Conservation (phyloP, 2,888 invertebrate genomes). For the Ormyrus pomaceus region DNA sequence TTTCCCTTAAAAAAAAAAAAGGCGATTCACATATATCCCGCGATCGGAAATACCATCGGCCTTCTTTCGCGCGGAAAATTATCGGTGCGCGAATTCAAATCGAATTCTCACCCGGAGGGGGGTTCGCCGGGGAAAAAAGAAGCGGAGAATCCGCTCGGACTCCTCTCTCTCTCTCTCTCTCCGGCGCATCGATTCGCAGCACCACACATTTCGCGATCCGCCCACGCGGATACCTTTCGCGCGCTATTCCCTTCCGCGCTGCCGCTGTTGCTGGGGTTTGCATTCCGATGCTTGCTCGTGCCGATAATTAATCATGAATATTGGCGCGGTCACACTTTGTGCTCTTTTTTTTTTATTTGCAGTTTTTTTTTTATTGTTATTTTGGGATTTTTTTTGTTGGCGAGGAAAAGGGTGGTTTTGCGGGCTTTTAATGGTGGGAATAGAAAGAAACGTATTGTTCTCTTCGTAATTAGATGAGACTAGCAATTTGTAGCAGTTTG, state of each 20-base stretch:
- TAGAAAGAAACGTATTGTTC: no score
- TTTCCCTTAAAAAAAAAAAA: not conserved
- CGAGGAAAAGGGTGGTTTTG: no score
- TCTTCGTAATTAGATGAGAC: no score
- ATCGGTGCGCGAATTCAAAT: not conserved
- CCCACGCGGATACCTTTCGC: constrained; percentile 5
- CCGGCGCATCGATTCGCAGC: not conserved
- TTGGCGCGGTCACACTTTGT: not conserved
- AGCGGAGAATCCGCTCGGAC: not conserved
- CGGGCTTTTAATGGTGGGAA: no score
- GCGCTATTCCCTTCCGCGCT: constrained; percentile 12
- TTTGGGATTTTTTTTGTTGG: no score
- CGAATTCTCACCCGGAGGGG: not conserved
- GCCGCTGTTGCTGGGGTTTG: not conserved
- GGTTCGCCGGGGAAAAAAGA: not conserved
- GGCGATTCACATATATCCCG: not conserved
- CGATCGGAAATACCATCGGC: not conserved
- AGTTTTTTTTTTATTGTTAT: no score
- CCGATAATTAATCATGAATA: constrained; percentile 35
- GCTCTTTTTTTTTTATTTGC: not conserved
- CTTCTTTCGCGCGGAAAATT: no score
- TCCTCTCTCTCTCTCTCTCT: not conserved
- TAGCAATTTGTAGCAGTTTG: no score
- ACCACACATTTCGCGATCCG: not conserved
- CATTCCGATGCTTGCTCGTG: constrained; percentile 14